Evolutionary conservation across 2,797 vertebrate species (phyloP), one percentile per base, ranked within the genome.

Genomic region (Anniella stebbinsi): DNA sequence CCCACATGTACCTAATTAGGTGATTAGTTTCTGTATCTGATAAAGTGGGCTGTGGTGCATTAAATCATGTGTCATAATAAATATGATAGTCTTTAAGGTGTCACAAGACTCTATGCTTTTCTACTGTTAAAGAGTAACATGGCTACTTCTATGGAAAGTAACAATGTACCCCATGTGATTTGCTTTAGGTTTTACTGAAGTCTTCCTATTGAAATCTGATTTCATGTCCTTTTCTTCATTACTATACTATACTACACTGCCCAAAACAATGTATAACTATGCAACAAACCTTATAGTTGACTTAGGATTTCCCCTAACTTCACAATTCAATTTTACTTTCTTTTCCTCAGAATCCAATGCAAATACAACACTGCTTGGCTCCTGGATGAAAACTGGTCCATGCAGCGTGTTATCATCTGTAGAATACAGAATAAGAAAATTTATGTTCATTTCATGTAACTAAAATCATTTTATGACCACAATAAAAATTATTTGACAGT

Each of bases 311-410:
- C 98, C 99, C 94, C 98, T 97, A 36, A 98, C 99, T 95, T 99
- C 98, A 0, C 99, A 99, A 95, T 95, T 99, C 96, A 99, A 98
- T 96, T 98, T 98, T 94, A 99, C 98, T 95, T 98, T 98, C 96
- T 97, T 98, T 96, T 98, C 98, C 95, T 98, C 98, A 0, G 98
- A 98, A 95, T 98, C 98, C 97, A 99, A 93, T 12, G 99, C 98
- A 95, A 99, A 99, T 96, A 99, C 98, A 0, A 99, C 81, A 93
- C 98, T 98, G 95, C 97, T 98, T 11, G 99, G 99, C 95, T 99
- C 98, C 97, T 99, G 99, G 83, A 98, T 97, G 94, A 99, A 99
- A 85, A 97, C 94, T 0, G 98, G 99, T 91, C 98, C 98, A 17
- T 98, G 98, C 96, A 98, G 97, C 21, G 96, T 94, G 67, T 94